Evolutionary conservation across 2,113 vertebrate genomes (phyloP).

Genomic region (Argyrosomus japonicus): DNA sequence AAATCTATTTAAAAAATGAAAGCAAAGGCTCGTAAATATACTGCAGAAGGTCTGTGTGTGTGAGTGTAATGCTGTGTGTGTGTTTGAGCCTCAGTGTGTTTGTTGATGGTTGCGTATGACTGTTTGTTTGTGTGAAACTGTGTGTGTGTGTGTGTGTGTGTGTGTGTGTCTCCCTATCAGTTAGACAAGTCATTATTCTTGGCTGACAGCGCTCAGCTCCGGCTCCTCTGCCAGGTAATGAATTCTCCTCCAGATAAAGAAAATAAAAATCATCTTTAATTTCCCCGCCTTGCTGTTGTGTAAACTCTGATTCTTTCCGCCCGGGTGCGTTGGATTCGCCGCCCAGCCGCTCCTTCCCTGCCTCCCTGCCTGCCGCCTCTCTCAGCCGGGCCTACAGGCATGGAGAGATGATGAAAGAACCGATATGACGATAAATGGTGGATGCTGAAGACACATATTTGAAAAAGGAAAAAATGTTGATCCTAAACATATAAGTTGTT

Average conservation of each 20-base stretch:
- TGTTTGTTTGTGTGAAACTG: not conserved
- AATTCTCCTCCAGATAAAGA: constrained; percentile 74
- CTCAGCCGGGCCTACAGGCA: not conserved
- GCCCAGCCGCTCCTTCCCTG: constrained; percentile 24
- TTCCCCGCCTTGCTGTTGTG: constrained; percentile 64
- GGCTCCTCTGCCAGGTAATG: constrained; percentile 67
- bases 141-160: constrained; percentile 24
- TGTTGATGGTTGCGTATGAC: not conserved
- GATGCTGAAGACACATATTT: not conserved
- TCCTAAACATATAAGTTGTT: too few relatives aligned
- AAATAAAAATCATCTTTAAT: constrained; percentile 73
- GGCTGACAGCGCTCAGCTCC: constrained; percentile 71
- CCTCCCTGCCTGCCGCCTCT: not conserved
- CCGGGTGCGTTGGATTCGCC: constrained; percentile 20
- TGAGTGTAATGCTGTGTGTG: not conserved
- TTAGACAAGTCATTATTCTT: constrained; percentile 73
- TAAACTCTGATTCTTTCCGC: constrained; percentile 62
- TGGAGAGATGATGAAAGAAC: constrained; percentile 44
- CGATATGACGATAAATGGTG: constrained; percentile 25
- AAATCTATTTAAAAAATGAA: not conserved
- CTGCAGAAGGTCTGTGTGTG: not conserved
- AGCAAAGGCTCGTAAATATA: not conserved
- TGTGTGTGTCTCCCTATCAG: constrained; percentile 56
- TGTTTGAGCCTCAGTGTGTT: not conserved
- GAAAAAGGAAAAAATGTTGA: too few relatives aligned